Evolutionary conservation across 53 echinoderm and acorn worm genomes (phyloP).

Genomic region (Pentamera pediparva): DNA sequence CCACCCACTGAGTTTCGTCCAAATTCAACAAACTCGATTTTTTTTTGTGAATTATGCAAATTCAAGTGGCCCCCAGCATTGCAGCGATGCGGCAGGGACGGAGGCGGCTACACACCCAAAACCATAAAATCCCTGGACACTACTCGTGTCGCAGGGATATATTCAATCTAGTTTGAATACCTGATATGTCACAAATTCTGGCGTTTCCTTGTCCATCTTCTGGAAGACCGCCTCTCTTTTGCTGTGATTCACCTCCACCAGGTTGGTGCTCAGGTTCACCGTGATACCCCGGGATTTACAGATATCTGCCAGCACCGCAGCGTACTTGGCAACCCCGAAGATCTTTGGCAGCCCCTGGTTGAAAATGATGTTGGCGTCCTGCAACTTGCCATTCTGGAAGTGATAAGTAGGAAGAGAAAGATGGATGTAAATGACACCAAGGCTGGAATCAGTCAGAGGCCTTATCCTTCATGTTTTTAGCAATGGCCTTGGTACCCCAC

Average conservation of each 20-base stretch:
- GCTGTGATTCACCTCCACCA: slow-evolving; percentile 72
- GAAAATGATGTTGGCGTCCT: slow-evolving; percentile 65
- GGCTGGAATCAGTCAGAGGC: not conserved
- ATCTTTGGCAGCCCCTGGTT: slow-evolving; percentile 58
- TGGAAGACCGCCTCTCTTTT: slow-evolving; percentile 77
- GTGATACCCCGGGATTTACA: slow-evolving; percentile 63
- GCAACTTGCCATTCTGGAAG: slow-evolving; percentile 64
- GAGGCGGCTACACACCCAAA: too few relatives aligned
- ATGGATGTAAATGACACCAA: not conserved
- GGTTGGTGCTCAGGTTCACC: slow-evolving; percentile 63
- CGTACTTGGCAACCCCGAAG: slow-evolving; percentile 81
- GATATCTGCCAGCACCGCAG: slow-evolving; percentile 53
- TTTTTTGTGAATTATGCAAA: not conserved
- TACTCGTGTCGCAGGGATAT: too few relatives aligned
- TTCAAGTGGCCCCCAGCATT: not conserved
- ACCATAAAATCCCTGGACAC: too few relatives aligned
- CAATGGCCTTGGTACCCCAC: too few relatives aligned
- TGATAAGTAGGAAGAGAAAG: not conserved
- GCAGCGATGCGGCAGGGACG: not conserved
- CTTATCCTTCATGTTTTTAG: not conserved
- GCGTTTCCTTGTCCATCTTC: slow-evolving; percentile 53
- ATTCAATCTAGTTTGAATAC: slow-evolving; percentile 59
- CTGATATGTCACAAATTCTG: slow-evolving; percentile 66
- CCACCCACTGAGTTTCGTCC: too few relatives aligned
- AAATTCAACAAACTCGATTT: not conserved